Evolutionary conservation across 2,113 vertebrate species (phyloP), one percentile per base, ranked within the genome.

Genomic region (Excalfactoria chinensis): DNA sequence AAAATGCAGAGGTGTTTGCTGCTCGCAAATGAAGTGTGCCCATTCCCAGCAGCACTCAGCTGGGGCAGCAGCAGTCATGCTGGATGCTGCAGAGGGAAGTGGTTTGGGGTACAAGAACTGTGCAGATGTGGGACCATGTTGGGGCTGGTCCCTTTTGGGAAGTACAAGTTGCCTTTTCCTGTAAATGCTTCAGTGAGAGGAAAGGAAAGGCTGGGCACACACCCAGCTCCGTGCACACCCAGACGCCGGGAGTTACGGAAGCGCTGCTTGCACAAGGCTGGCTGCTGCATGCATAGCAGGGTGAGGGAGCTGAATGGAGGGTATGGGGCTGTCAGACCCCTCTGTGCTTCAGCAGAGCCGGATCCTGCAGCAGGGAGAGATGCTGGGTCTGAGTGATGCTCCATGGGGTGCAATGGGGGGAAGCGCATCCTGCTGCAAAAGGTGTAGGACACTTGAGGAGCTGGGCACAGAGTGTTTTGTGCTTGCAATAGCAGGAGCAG

Each of bases 11-110:
- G 55, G 13, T 0, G 7, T 62, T 89, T 87, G n/a, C 78, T 25
- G 35, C 9, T 16, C n/a, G 23, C 14, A 0, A 25, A 13, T 3
- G 30, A 51, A 92, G 67, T 0, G 11, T 6, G 67, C 22, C 84
- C 0, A 1, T 15, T 49, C 91, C 43, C 80, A 15, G 69, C 34
- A 28, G 13, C 1, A 37, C 64, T 88, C 8, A 5, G 41, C 28
- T 40, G 32, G 79, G 44, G 46, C 49, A 3, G 0, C 6, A 0
- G 0, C 46, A 28, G 43, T 1, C 6, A 35, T 46, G 64, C 56
- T 23, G 76, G 62, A 2, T 23, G 74, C 71, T 6, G 0, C 30
- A 11, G 60, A 0, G 0, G 60, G 30, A 13, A 16, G 44, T 3
- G 6, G 1, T 26, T 20, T 4, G 35, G 13, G 35, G 9, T 25